These are phyloP conservation scores for Allolobophora icterica DNA, from an alignment of 2,888 invertebrate species.

Conservation along the genomic window DNA sequence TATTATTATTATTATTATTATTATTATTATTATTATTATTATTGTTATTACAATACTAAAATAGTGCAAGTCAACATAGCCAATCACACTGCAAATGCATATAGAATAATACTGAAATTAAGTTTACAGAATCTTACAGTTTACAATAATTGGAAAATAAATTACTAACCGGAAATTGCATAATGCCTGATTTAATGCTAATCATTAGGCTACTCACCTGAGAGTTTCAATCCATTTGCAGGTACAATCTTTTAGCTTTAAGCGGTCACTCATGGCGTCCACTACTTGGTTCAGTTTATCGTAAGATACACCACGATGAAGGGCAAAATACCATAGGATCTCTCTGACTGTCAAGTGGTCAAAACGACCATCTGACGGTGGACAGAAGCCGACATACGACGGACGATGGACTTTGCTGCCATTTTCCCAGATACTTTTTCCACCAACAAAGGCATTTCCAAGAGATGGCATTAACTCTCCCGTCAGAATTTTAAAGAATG, in stretches of 20 bases:
- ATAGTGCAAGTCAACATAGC: too few relatives aligned
- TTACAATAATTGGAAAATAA: too few relatives aligned
- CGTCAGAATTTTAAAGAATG: conserved; percentile 78
- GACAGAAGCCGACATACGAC: conserved; percentile 67
- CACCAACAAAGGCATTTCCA: background rate
- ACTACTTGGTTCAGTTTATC: background rate
- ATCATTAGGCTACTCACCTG: background rate
- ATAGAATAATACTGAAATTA: too few relatives aligned
- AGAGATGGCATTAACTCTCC: conserved; percentile 72
- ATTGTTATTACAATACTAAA: too few relatives aligned
- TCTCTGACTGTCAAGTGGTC: conserved; percentile 62
- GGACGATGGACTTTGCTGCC: conserved; percentile 44
- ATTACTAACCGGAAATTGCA: background rate
- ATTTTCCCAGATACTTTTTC: conserved; percentile 44
- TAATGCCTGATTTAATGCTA: background rate
- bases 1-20: too few relatives aligned
- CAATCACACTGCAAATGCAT: too few relatives aligned
- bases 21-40: too few relatives aligned
- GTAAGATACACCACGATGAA: conserved; percentile 19
- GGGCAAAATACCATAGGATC: conserved; percentile 47
- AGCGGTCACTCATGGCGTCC: background rate
- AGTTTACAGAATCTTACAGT: too few relatives aligned
- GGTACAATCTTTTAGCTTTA: background rate
- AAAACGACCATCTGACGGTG: conserved; percentile 67
- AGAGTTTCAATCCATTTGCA: background rate